Conservation (phyloP, 2,888 invertebrate genomes). For the Mechanitis messenoides region DNA sequence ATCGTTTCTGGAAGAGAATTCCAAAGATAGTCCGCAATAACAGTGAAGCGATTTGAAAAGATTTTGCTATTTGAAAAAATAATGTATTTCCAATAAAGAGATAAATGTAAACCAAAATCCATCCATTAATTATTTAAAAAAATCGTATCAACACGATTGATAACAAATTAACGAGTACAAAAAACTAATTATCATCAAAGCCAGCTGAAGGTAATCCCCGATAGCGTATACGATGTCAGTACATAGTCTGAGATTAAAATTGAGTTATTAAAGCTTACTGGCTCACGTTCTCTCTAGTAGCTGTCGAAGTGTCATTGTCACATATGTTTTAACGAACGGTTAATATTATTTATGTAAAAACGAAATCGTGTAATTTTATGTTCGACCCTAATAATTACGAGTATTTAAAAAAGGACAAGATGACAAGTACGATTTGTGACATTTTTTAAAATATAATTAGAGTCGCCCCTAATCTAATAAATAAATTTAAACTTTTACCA, state of each 20-base stretch:
- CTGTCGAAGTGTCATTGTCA: constrained; percentile 20
- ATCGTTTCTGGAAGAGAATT: too few relatives aligned
- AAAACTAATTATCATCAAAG: constrained; percentile 23
- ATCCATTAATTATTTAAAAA: background rate
- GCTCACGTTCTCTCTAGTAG: constrained; percentile 22
- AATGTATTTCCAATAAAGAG: background rate
- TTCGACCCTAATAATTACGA: background rate
- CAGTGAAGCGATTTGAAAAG: too few relatives aligned
- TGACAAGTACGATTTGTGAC: background rate
- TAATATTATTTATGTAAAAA: constrained; percentile 27
- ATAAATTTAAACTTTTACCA: too few relatives aligned
- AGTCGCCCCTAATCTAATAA: too few relatives aligned
- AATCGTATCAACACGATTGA: background rate
- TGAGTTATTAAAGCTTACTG: constrained; percentile 45
- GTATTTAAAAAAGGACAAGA: background rate
- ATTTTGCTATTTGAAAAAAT: too few relatives aligned
- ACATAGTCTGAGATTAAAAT: constrained; percentile 50
- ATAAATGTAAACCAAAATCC: background rate
- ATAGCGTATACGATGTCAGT: constrained; percentile 29
- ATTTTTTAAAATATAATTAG: too few relatives aligned
- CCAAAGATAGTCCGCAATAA: too few relatives aligned
- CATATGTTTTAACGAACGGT: constrained; percentile 26
- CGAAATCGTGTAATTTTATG: constrained; percentile 13
- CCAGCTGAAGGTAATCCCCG: constrained; percentile 18
- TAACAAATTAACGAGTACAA: constrained; percentile 8